Base-by-base conservation (phyloP, 2,797 vertebrate species). In the Erethizon dorsatum region DNA sequence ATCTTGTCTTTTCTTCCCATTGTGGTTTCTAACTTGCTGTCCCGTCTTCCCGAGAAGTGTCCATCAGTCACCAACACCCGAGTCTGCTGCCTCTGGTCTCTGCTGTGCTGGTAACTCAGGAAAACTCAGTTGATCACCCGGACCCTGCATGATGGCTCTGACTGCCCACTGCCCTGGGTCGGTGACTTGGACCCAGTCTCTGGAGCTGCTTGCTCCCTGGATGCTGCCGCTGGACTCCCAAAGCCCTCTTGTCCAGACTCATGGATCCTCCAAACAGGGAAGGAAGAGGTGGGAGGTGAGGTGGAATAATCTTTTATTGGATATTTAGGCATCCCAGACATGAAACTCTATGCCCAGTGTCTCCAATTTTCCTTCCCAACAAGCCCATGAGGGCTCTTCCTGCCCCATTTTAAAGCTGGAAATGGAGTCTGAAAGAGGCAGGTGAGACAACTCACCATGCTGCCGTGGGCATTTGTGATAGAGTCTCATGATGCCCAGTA, bases 111-210 rank as follows among this genome's bases (percentile, higher is more conserved):
- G 14, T 50, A 2, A 17, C 10, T 22, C 47, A 77, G 94, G 47
- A 50, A 47, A 65, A 24, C 15, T 2, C 15, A 59, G 82, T 14
- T 0, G 0, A 7, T 22, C 31, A 28, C 11, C 0, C 1, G 14
- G 69, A 10, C 33, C n/a, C 11, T 5, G 37, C 1, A 1, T 28
- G 2, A 2, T 2, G 50, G 4, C 4, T 24, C 17, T 18, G 5
- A 17, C 41, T 15, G 79, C 20, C 31, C 0, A 1, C 20, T n/a
- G 47, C 83, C 71, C 33, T 1, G 9, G 41, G 15, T 2, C 2
- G 6, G 56, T 18, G 24, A 71, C 26, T 20, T 28, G 22, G 83
- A 57, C 63, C 69, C 7, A 18, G 5, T 71, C 10, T 28, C 59
- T 28, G 11, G 5, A 26, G 79, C 31, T 50, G 18, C 57, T 2